Evolutionary conservation across 37 sponge, comb jelly and placozoan species (phyloP).

Genomic region (Mnemiopsis leidyi): DNA sequence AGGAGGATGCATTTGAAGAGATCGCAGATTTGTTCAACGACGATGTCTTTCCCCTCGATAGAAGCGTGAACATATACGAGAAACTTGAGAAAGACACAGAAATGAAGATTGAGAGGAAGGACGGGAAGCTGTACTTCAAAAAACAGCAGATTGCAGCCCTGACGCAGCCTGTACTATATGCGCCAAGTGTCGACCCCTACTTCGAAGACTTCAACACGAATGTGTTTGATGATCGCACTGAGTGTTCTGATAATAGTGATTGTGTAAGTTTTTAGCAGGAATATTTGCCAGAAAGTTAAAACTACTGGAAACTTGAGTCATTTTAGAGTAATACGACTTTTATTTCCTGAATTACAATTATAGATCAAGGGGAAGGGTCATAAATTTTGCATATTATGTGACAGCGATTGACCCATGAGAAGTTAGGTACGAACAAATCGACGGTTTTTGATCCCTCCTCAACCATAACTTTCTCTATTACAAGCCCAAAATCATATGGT

Average conservation of each 20-base stretch:
- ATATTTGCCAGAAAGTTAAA: too few species aligned
- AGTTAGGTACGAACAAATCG: too few species aligned
- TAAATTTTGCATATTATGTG: too few species aligned
- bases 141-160: background rate
- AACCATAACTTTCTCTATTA: too few species aligned
- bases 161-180: background rate
- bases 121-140: background rate
- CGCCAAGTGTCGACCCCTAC: background rate
- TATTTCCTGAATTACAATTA: too few species aligned
- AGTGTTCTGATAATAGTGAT: background rate
- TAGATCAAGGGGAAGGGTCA: too few species aligned
- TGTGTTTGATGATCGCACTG: background rate
- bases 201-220: background rate
- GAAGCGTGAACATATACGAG: conserved; percentile 30
- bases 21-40: conserved; percentile 39
- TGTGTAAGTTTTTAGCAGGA: background rate
- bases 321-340: too few species aligned
- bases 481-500: too few species aligned
- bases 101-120: conserved; percentile 29
- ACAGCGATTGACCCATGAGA: too few species aligned
- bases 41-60: background rate
- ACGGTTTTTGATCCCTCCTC: too few species aligned
- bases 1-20: conserved; percentile 50
- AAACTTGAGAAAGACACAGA: background rate
- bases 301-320: too few species aligned